phyloP scores from a whole-genome alignment of 2,888 invertebrate genomes.

The Actias luna region DNA sequence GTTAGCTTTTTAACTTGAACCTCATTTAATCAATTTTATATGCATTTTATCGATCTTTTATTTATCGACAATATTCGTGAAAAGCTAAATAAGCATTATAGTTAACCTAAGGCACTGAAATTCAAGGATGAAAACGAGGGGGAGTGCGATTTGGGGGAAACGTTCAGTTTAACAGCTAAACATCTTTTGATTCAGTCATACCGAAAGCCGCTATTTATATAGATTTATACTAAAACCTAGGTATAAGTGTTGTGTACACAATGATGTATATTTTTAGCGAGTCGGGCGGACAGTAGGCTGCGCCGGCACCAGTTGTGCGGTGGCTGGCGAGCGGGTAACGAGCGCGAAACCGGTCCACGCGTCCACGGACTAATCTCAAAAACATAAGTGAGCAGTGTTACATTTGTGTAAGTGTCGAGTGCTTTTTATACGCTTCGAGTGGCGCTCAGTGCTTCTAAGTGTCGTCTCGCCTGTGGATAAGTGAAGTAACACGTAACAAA shows the following conservation, averaged over 20 bases:
- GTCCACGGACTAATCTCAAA: slow-evolving; percentile 38
- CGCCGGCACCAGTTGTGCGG: slow-evolving; percentile 36
- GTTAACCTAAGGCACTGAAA: not conserved
- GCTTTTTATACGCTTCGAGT: slow-evolving; percentile 55
- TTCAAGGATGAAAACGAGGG: not conserved
- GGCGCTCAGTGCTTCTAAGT: slow-evolving; percentile 63
- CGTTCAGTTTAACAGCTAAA: slow-evolving; percentile 44
- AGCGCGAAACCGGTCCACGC: slow-evolving; percentile 31
- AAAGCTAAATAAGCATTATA: not conserved
- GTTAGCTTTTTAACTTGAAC: not conserved
- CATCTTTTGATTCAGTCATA: slow-evolving; percentile 39
- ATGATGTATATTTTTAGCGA: slow-evolving; percentile 74
- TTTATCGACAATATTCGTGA: not conserved
- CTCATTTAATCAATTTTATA: not conserved
- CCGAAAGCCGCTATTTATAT: slow-evolving; percentile 60
- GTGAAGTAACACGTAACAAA: slow-evolving; percentile 55
- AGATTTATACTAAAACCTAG: slow-evolving; percentile 70
- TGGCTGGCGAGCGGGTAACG: slow-evolving; percentile 43
- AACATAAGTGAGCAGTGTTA: slow-evolving; percentile 35
- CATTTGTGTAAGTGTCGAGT: slow-evolving; percentile 69
- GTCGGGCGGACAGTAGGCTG: slow-evolving; percentile 54
- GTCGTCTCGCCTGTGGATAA: slow-evolving; percentile 46
- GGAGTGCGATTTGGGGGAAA: not conserved
- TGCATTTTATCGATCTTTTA: not conserved
- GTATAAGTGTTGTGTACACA: slow-evolving; percentile 75